Evolutionary conservation across 2,113 vertebrate genomes (phyloP), one percentile per base, ranked within the genome.

Genomic region (Oryzias woworae): DNA sequence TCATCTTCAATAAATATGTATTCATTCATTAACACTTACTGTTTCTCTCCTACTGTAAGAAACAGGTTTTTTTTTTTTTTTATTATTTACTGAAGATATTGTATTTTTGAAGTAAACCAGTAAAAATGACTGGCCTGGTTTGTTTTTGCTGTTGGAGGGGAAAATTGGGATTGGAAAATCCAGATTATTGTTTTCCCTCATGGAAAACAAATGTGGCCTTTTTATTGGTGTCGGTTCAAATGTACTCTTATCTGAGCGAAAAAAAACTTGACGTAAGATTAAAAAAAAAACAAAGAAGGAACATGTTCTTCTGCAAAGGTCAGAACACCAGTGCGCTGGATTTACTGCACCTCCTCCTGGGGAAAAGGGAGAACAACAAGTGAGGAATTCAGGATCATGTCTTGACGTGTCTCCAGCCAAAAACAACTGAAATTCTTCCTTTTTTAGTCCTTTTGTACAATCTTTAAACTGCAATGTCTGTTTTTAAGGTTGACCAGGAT

Each of bases 291-390:
- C 8, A 10, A 6, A 36, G 31, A 36, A 36, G 8, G 36, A 3
- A 12, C 36, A 36, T 36, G 36, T 36, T 36, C 36, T 10, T 36
- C 31, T 36, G 8, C 31, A 36, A 2, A 36, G 31, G 31, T 36
- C 10, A 2, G 31, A 10, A 8, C 2, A 7, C 3, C 36, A 12
- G 10, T 36, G 8, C 3, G 36, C 7, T 36, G 36, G 10, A 10
- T 36, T 23, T n/a, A 53, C 31, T 26, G 56, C 72, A 53, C 68
- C 80, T 57, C 26, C 82, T 72, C 3, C 59, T 76, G 78, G 55
- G 1, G 49, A 1, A 13, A 54, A 5, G 28, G 7, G 7, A 41
- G 57, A 73, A 64, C 2, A 56, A 24, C 54, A 59, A 4, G 0
- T 23, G 48, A 0, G 15, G 0, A 12, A 4, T 57, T 47, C 26